phyloP scores from a whole-genome alignment of 2,888 invertebrate genomes.

The Lathronympha strigana region DNA sequence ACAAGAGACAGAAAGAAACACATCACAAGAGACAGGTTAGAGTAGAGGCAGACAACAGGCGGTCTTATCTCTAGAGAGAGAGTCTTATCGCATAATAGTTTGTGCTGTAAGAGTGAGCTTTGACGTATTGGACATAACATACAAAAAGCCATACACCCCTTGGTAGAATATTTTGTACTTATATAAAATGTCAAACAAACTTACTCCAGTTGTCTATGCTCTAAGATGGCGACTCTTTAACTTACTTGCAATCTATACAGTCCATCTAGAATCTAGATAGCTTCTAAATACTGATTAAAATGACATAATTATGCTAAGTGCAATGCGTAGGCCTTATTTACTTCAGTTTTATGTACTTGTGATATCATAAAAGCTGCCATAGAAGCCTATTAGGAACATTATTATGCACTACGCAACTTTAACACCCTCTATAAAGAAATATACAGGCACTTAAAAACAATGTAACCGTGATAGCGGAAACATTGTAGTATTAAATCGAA shows the following conservation, averaged over 20 bases:
- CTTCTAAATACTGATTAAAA: slow-evolving; percentile 1
- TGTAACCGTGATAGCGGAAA: slow-evolving; percentile 5
- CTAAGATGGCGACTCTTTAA: slow-evolving; percentile 1
- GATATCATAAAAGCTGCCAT: slow-evolving; percentile 28
- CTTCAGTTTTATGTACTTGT: slow-evolving; percentile 10
- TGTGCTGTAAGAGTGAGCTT: too few relatives aligned
- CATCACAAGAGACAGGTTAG: too few relatives aligned
- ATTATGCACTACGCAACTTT: slow-evolving; percentile 11
- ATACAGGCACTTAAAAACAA: slow-evolving; percentile 19
- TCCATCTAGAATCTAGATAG: neutral
- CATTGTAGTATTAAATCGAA: slow-evolving; percentile 24
- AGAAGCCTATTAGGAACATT: slow-evolving; percentile 16
- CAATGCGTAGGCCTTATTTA: neutral
- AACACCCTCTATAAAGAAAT: slow-evolving; percentile 20
- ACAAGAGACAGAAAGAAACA: too few relatives aligned
- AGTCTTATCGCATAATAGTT: too few relatives aligned
- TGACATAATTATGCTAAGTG: neutral
- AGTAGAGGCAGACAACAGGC: too few relatives aligned
- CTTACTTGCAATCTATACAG: neutral
- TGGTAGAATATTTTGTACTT: too few relatives aligned
- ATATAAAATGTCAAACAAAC: too few relatives aligned
- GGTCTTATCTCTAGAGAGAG: too few relatives aligned
- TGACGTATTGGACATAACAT: too few relatives aligned
- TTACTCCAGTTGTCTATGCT: too few relatives aligned
- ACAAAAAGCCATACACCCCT: too few relatives aligned